A percentile compares a stretch with the other conserved stretches of the same genome.
These are phyloP conservation scores for Ceratotherium simum DNA, from an alignment of 2,113 vertebrate species.

Conservation along the genomic window DNA sequence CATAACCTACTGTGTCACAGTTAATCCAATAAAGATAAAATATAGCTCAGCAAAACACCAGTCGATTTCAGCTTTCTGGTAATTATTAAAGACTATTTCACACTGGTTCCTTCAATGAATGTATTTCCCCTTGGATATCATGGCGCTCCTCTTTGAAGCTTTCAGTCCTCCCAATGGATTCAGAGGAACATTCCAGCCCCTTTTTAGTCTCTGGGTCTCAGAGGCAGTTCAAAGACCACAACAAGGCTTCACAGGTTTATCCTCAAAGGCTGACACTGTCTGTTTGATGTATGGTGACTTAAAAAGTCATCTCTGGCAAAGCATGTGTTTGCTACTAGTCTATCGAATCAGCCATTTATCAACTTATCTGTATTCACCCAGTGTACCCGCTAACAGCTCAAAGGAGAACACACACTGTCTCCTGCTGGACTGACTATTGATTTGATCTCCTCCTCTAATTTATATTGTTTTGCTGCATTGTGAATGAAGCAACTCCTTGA, in stretches of 20 bases:
- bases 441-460: conserved; percentile 88
- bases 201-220: conserved; percentile 86
- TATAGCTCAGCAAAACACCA: conserved; percentile 90
- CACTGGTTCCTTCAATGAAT: conserved; percentile 88
- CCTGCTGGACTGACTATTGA: conserved; percentile 85
- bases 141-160: conserved; percentile 88
- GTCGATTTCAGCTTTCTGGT: conserved; percentile 89
- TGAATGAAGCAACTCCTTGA: conserved; percentile 76
- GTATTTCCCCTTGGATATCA: conserved; percentile 86
- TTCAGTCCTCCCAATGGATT: conserved; percentile 87
- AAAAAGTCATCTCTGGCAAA: conserved; percentile 89
- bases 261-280: conserved; percentile 90
- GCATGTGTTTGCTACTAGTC: conserved; percentile 87
- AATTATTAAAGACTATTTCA: conserved; percentile 92
- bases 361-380: conserved; percentile 88
- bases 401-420: conserved; percentile 83
- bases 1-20: conserved; percentile 92
- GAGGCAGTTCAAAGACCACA: conserved; percentile 89
- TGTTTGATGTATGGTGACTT: conserved; percentile 90
- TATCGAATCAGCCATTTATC: conserved; percentile 88
- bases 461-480: conserved; percentile 80
- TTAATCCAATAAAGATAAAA: conserved; percentile 93
- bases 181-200: conserved; percentile 83
- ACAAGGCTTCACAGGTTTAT: conserved; percentile 89
- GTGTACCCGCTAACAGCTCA: conserved; percentile 83